Evolutionary conservation across 2,888 invertebrate species (phyloP).

Genomic region (Monopis laevigella): DNA sequence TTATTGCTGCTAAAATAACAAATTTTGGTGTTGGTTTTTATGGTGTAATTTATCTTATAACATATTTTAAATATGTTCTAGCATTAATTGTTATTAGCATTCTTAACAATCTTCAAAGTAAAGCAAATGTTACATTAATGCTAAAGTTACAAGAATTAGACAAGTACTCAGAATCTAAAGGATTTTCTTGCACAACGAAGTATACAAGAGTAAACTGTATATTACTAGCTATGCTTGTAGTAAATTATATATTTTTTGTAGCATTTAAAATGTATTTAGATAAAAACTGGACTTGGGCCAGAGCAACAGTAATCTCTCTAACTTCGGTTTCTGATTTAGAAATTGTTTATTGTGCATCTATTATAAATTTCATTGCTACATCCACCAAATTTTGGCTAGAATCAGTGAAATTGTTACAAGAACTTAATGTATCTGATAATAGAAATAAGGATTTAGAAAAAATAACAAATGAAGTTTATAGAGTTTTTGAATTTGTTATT

Average conservation of each 20-base stretch:
- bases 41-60: neutral
- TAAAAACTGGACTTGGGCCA: slow-evolving; percentile 1
- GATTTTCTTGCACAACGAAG: neutral
- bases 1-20: neutral
- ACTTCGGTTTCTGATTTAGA: neutral
- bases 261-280: neutral
- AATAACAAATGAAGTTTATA: neutral
- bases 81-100: neutral
- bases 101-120: neutral
- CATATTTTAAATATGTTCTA: neutral
- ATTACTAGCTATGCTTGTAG: neutral
- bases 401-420: neutral
- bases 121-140: neutral
- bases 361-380: neutral
- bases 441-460: neutral
- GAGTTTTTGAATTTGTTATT: neutral
- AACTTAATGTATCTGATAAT: neutral
- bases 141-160: neutral
- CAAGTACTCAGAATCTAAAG: neutral
- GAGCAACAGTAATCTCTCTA: neutral
- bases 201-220: neutral
- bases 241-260: neutral
- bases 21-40: neutral
- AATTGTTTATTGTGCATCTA: neutral
- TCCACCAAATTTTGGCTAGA: neutral